These are phyloP conservation scores for Drosophila kepulauana DNA, from an alignment of 1,140 invertebrate genomes.

Conservation along the genomic window DNA sequence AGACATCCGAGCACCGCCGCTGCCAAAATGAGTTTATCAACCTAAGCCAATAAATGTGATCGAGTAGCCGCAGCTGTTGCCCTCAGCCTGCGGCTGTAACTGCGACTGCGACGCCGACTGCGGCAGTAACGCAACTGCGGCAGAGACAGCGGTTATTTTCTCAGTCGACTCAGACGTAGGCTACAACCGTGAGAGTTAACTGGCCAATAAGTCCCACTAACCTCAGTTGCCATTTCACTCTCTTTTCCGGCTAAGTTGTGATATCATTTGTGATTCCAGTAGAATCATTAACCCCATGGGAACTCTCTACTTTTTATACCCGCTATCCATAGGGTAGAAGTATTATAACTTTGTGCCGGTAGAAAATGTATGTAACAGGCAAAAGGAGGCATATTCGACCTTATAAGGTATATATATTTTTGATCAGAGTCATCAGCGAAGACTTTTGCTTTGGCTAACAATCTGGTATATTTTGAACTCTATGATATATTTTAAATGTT, in stretches of 20 bases:
- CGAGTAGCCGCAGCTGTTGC: slow-evolving; percentile 25
- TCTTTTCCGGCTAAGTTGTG: slow-evolving; percentile 4
- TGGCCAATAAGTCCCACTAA: slow-evolving; percentile 16
- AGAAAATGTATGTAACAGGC: too few species aligned
- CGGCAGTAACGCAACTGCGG: background rate
- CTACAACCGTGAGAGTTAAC: slow-evolving; percentile 7
- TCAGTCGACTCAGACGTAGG: slow-evolving; percentile 18
- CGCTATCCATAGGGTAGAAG: too few species aligned
- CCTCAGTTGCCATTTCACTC: background rate
- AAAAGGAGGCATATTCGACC: too few species aligned
- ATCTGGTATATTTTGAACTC: too few species aligned
- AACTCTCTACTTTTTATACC: too few species aligned
- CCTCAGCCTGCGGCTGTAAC: slow-evolving; percentile 2
- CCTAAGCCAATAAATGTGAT: slow-evolving; percentile 11
- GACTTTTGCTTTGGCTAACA: too few species aligned
- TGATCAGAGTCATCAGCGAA: too few species aligned
- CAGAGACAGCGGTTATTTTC: background rate
- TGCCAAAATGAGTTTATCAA: slow-evolving; percentile 40
- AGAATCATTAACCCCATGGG: too few species aligned
- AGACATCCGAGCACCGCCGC: slow-evolving; percentile 38
- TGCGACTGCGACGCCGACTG: slow-evolving; percentile 4
- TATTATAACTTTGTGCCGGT: too few species aligned
- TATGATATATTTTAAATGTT: too few species aligned
- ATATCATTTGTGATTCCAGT: background rate
- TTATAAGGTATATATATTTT: too few species aligned